Base-by-base conservation (phyloP, 2,888 invertebrate species). In the Eremobia ochroleuca region DNA sequence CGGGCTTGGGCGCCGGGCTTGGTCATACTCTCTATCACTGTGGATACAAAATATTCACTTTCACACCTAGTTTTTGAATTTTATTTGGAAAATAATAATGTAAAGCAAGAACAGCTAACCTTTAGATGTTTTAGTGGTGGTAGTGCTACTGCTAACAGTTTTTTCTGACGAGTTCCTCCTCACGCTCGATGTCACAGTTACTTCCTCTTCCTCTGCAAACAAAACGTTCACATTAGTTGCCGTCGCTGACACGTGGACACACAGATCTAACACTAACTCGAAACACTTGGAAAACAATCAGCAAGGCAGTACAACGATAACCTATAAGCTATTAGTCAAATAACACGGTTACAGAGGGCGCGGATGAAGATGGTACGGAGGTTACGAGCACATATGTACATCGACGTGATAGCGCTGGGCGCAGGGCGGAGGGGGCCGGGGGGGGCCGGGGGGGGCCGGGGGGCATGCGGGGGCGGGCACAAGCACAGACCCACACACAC, bases 1-100 rank as follows among this genome's bases (percentile, higher is more conserved):
- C 97, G 88, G 98, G 98, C 94, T 98, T 98, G 94, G 94, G 97
- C 83, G 94, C 97, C 94, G 95, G 95, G 92, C 90, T 94, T 94
- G 79, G 93, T 93, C 93, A 94, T 91, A 92, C 97, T 97, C 92
- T 97, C 97, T 90, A 97, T 97, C 93, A 98, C 97, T 97, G 96
- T 28, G 37, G 52, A 87, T 66, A 52, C 4, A 61, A 46, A 43
- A 46, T 40, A n/a, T 31, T 4, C 0, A 25, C 15, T 21, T 55
- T 13, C n/a, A 25, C 3, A 11, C 37, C 4, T 6, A 11, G 11
- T n/a, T 55, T 21, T 65, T 15, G 4, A 37, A 8, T 43, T 40
- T 66, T 21, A 59, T 59, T 58, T 31, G 25, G 55, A 46, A 34
- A 49, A 59, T 37, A 9, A 13, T 6, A 43, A 8, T 34, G n/a